Evolutionary conservation across 2,113 vertebrate genomes (phyloP).

Genomic region (Xenus cinereus): DNA sequence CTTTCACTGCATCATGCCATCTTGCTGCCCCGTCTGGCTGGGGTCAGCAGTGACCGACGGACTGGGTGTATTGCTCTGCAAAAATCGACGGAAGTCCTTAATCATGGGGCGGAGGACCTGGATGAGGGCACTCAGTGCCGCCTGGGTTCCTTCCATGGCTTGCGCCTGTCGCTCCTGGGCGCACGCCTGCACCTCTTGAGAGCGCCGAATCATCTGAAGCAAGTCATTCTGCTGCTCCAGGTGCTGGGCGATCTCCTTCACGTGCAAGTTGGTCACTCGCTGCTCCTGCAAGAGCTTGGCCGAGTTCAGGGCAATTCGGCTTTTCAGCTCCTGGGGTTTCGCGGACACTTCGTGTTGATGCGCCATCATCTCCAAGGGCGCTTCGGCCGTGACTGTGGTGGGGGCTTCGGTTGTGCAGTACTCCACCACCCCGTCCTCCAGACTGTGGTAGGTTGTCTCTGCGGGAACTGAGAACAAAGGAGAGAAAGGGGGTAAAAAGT

Average conservation of each 20-base stretch:
- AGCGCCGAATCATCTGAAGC: conserved; percentile 92
- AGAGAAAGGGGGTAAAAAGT: conserved; percentile 19
- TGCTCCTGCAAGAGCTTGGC: conserved; percentile 96
- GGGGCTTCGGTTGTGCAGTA: conserved; percentile 91
- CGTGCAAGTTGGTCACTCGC: conserved; percentile 91
- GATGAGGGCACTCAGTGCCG: conserved; percentile 88
- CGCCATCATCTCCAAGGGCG: conserved; percentile 86
- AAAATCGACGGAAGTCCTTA: conserved; percentile 91
- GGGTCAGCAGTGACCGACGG: conserved; percentile 35
- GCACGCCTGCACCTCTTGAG: conserved; percentile 91
- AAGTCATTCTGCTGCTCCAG: conserved; percentile 94
- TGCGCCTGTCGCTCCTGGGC: conserved; percentile 95
- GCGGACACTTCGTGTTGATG: conserved; percentile 78
- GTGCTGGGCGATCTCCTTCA: conserved; percentile 94
- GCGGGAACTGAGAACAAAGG: conserved; percentile 74
- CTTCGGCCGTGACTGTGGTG: conserved; percentile 73
- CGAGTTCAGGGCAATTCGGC: conserved; percentile 93
- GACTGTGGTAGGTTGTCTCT: conserved; percentile 88
- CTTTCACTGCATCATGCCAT: conserved; percentile 70
- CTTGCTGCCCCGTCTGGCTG: conserved; percentile 69
- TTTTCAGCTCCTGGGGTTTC: conserved; percentile 94
- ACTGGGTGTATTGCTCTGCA: conserved; percentile 80
- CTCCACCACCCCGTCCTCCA: conserved; percentile 92
- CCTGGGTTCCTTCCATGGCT: conserved; percentile 95
- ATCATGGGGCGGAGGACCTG: conserved; percentile 92